phyloP scores from a whole-genome alignment of 1,140 invertebrate species.

The Gryon sp. region DNA sequence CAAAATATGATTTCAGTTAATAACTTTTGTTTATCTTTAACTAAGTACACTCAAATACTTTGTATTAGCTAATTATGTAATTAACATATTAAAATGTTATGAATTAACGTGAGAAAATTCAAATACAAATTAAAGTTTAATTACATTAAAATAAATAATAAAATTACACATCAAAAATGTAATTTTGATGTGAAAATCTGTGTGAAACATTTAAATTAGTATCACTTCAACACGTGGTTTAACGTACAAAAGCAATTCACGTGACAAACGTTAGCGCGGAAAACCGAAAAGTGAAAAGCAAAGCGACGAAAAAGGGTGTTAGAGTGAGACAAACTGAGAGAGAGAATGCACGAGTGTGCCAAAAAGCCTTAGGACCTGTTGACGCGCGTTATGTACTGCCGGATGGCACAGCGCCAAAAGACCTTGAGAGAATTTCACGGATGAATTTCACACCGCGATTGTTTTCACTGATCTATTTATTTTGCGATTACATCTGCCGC shows the following conservation, averaged over 20 bases:
- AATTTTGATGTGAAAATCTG: constrained; percentile 4
- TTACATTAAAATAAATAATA: not conserved
- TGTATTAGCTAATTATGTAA: too few relatives aligned
- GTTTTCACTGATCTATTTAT: constrained; percentile 60
- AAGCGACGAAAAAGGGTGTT: constrained; percentile 1
- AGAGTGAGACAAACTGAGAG: constrained; percentile 12
- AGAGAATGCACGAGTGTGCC: constrained; percentile 52
- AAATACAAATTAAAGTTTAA: too few relatives aligned
- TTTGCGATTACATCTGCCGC: constrained; percentile 55
- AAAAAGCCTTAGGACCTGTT: constrained; percentile 66
- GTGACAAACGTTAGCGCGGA: constrained; percentile 52
- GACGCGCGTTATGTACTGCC: constrained; percentile 60
- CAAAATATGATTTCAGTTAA: too few relatives aligned
- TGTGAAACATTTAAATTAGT: constrained; percentile 6
- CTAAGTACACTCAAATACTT: too few relatives aligned
- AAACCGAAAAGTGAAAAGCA: constrained; percentile 55
- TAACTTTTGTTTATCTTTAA: too few relatives aligned
- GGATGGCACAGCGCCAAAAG: constrained; percentile 63
- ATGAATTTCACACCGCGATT: constrained; percentile 59
- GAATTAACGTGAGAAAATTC: too few relatives aligned
- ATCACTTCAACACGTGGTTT: constrained; percentile 40
- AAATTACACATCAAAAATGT: not conserved
- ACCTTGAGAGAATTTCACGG: constrained; percentile 65
- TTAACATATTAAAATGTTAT: too few relatives aligned
- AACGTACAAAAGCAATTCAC: constrained; percentile 35